Evolutionary conservation across 64 coral and sea anemone genomes (phyloP).

Genomic region (Platygyra sinensis): DNA sequence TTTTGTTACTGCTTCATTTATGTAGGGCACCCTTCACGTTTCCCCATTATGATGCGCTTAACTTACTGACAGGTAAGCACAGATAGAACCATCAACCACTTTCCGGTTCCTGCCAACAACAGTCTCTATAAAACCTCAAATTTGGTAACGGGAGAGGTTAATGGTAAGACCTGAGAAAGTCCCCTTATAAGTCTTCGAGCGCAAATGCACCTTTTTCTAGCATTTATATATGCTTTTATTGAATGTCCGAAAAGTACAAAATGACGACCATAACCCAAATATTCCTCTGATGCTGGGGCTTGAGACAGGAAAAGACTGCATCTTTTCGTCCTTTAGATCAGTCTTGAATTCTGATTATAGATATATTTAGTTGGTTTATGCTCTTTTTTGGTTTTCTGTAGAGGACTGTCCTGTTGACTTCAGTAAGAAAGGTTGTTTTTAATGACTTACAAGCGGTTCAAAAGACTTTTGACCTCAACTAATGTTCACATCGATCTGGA

Average conservation of each 20-base stretch:
- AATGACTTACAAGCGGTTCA: conserved; percentile 41
- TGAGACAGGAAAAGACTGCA: no score
- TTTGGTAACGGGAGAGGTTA: neutral
- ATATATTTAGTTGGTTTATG: neutral
- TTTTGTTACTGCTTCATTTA: no score
- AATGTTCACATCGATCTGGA: conserved; percentile 69
- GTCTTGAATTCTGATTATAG: no score
- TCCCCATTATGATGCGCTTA: neutral
- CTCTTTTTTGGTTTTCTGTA: neutral
- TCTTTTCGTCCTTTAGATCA: no score
- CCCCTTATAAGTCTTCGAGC: neutral
- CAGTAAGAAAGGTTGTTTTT: conserved; percentile 69
- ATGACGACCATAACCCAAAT: no score
- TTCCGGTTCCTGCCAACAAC: neutral
- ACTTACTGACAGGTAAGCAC: neutral
- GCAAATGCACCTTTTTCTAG: no score
- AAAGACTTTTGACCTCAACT: conserved; percentile 54
- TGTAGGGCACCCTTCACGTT: neutral
- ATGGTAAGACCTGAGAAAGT: neutral
- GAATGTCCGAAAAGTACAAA: no score
- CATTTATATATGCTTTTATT: no score
- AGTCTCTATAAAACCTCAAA: neutral
- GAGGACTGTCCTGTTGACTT: conserved; percentile 24
- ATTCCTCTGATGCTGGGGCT: no score
- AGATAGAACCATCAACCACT: neutral